phyloP scores from a whole-genome alignment of 1,140 invertebrate species.

The Calliopsis andreniformis region DNA sequence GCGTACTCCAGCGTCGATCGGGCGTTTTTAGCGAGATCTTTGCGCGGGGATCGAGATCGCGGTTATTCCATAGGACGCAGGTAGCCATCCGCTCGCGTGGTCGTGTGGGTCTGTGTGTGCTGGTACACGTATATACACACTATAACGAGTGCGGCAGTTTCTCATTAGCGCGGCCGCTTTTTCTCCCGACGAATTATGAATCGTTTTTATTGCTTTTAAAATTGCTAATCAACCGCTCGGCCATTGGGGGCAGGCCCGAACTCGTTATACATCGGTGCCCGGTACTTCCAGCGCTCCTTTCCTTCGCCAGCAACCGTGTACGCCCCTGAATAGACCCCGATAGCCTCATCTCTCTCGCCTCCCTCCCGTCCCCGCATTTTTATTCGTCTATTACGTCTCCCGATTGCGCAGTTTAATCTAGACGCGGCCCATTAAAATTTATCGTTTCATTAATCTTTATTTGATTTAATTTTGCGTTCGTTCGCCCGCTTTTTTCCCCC shows the following conservation, averaged over 20 bases:
- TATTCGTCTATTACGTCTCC: constrained; percentile 1
- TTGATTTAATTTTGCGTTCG: constrained; percentile 56
- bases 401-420: constrained; percentile 43
- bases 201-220: constrained; percentile 74
- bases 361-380: background rate
- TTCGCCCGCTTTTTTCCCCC: background rate
- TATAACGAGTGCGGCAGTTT: constrained; percentile 66
- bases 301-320: constrained; percentile 28
- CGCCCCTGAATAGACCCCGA: constrained; percentile 38
- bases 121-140: background rate
- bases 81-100: constrained; percentile 5
- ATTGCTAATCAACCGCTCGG: constrained; percentile 71
- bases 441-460: constrained; percentile 54
- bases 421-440: constrained; percentile 31
- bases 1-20: constrained; percentile 30
- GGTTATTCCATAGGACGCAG: constrained; percentile 39
- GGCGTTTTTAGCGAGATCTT: constrained; percentile 26
- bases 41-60: background rate
- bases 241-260: constrained; percentile 54
- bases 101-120: background rate
- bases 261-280: constrained; percentile 54
- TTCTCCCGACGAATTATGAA: constrained; percentile 71
- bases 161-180: constrained; percentile 73
- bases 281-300: constrained; percentile 5
- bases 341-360: constrained; percentile 15